Evolutionary conservation across 2,888 invertebrate species (phyloP), one percentile per base, ranked within the genome.

Genomic region (Trisateles emortualis): DNA sequence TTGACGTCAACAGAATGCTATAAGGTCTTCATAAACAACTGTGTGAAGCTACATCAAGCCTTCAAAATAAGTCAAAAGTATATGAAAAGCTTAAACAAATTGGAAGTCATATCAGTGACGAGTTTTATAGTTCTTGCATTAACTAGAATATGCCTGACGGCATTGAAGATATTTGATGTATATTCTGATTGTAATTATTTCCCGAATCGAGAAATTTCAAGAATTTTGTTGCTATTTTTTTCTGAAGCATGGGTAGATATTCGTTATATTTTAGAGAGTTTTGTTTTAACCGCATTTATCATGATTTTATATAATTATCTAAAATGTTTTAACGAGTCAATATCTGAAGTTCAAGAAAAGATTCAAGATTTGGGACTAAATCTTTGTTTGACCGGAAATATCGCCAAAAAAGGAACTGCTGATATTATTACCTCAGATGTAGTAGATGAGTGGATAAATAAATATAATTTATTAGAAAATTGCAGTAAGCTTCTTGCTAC

Each of bases 401-500:
- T 11, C 11, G n/a, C n/a, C 14, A 6, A 14, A 5, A 33, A 14
- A 1, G 14, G 14, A 3, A 33, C 2, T 9, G 30, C n/a, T 11
- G 13, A 8, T 3, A 17, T 55, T 11, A 39, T 55, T n/a, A 17
- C 17, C 6, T 9, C 24, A 0, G 10, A 41, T n/a, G 30, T 40
- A 35, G 40, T 55, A 0, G 24, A 55, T 14, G 1, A 41, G 0
- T 55, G 55, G 46, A 22, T 40, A n/a, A 17, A n/a, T 0, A 24
- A 41, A 1, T 55, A 55, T 13, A 9, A 46, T 16, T 24, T 39
- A 29, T 24, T 55, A 1, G 13, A 36, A n/a, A 19, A 35, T 2
- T 46, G 40, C n/a, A 41, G 30, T 17, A 55, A 41, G 17, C 29
- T 30, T 0, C 35, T 55, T 9, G 38, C 56, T 0, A 13, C 11